phyloP scores from a whole-genome alignment of 2,888 invertebrate genomes.

The Drosophila kokeensis region DNA sequence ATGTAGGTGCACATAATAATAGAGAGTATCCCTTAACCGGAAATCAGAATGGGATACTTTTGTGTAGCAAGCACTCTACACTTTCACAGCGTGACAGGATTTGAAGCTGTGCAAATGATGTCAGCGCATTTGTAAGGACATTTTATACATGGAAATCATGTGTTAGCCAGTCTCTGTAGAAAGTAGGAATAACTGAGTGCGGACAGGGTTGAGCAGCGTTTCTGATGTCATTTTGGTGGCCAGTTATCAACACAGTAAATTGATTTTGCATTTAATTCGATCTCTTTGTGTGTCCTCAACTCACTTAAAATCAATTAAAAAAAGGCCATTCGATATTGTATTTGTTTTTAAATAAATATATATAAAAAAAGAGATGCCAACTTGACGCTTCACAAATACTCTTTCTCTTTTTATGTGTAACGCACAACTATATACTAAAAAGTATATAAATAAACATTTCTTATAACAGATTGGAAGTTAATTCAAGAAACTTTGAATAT shows the following conservation, averaged over 20 bases:
- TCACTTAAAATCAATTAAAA: constrained; percentile 70
- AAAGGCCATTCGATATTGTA: constrained; percentile 54
- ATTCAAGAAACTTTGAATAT: background rate
- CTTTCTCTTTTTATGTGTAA: background rate
- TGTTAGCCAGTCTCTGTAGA: background rate
- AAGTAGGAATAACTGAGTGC: constrained; percentile 13
- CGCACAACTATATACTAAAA: background rate
- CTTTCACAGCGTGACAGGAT: constrained; percentile 2
- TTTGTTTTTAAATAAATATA: constrained; percentile 14
- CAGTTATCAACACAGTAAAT: constrained; percentile 35
- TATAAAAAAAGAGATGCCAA: constrained; percentile 15
- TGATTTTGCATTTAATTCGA: constrained; percentile 61
- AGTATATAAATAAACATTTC: background rate
- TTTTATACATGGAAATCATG: constrained; percentile 1
- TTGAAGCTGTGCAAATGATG: constrained; percentile 46
- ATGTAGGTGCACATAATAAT: constrained; percentile 45
- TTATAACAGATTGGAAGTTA: background rate
- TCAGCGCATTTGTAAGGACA: constrained; percentile 52
- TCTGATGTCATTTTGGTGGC: constrained; percentile 62
- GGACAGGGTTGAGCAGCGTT: constrained; percentile 7
- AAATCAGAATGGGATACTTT: constrained; percentile 29
- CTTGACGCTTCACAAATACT: constrained; percentile 24
- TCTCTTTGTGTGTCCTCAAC: constrained; percentile 23
- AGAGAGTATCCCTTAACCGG: constrained; percentile 28
- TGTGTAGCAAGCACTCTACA: background rate